Evolutionary conservation across 2,888 invertebrate species (phyloP), one percentile per base, ranked within the genome.

Genomic region (Lochmaea crataegi): DNA sequence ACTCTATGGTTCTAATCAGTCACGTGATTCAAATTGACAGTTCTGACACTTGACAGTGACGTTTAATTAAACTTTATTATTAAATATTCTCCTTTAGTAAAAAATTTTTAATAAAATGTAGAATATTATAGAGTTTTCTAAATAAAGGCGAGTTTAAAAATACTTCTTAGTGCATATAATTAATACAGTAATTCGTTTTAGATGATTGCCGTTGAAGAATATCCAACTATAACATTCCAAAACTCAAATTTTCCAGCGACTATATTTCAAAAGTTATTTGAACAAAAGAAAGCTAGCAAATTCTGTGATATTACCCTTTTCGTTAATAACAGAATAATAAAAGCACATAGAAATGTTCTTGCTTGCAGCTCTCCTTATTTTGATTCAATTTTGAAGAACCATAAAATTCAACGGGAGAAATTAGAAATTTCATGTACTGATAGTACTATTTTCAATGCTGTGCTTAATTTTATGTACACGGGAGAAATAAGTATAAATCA

Each of bases 401-500:
- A 87, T 78, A 89, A 89, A 83, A 85, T 89, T 65, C 86, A 88
- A 26, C 87, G 88, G 79, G 90, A 90, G 79, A 88, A 90, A 83
- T 83, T 91, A 53, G 89, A 88, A 7, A 87, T 91, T 60, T 89
- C 88, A 69, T 90, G 90, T 81, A 85, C 89, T 79, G 89, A 90
- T 83, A 88, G 89, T 72, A 89, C 88, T 74, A 89, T 90, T 67
- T 92, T 92, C 84, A 86, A 87, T 78, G 86, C 87, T 51, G 86
- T 92, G 66, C 84, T 93, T 32, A 90, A 90, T 82, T 92, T 91
- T 82, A 90, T 92, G 88, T 92, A 92, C 83, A 91, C 91, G 45
- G 92, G 92, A 7, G 88, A 87, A 78, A 89, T 87, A 71, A 88
- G 89, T 11, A 89, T 92, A 68, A 89, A 90, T 79, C 88, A 90